phyloP scores from a whole-genome alignment of 2,797 vertebrate species.

The Austrolebias charrua region DNA sequence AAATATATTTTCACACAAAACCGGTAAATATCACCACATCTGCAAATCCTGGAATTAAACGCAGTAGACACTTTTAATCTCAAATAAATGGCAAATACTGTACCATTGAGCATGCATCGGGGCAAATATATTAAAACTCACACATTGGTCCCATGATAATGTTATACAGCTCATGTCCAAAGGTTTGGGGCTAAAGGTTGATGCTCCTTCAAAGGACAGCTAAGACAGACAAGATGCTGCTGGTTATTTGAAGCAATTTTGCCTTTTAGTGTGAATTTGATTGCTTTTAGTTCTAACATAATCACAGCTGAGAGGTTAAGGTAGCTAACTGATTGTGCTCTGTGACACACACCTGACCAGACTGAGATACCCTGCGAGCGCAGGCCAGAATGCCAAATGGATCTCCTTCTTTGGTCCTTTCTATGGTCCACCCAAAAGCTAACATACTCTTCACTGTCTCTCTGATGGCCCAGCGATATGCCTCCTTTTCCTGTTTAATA shows the following conservation, averaged over 20 bases:
- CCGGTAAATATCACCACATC: too few relatives aligned
- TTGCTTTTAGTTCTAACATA: background rate
- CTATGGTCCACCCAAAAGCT: constrained; percentile 92
- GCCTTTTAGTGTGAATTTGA: background rate
- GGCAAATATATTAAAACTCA: constrained; percentile 80
- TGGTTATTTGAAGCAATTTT: background rate
- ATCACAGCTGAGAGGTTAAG: background rate
- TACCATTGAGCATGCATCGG: too few relatives aligned
- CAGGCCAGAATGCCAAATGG: constrained; percentile 81
- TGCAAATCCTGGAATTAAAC: background rate
- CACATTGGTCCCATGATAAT: constrained; percentile 91
- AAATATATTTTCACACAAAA: too few relatives aligned
- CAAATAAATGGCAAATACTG: background rate
- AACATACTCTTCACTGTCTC: constrained; percentile 94
- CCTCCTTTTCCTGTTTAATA: constrained; percentile 88
- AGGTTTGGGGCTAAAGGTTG: constrained; percentile 92
- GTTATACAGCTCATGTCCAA: constrained; percentile 93
- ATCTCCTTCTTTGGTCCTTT: constrained; percentile 89
- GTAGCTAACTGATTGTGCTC: background rate
- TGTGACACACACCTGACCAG: constrained; percentile 83
- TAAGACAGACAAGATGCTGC: constrained; percentile 47
- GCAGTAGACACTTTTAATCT: background rate
- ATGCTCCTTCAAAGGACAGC: constrained; percentile 91
- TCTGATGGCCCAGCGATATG: constrained; percentile 92
- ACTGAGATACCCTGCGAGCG: constrained; percentile 86